Evolutionary conservation across 2,797 vertebrate species (phyloP), one percentile per base, ranked within the genome.

Genomic region (Acipenser oxyrinchus): DNA sequence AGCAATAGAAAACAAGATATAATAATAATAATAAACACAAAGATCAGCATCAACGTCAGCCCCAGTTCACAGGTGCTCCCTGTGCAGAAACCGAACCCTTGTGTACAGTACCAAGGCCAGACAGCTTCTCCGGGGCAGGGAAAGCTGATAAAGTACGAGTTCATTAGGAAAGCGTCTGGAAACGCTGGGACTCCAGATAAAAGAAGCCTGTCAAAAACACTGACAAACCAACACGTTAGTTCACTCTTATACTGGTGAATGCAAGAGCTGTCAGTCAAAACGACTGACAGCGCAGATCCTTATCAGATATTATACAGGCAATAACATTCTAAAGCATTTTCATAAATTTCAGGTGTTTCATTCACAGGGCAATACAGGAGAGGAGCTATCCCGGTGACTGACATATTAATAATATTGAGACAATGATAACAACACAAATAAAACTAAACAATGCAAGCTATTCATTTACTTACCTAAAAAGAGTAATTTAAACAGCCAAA

Each of bases 271-370:
- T 79, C 79, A 48, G 12, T 80, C 77, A 81, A 59, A 10, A 8
- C 72, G 80, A 80, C 59, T 76, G 78, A 71, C 74, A 74, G 75
- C 9, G 69, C 67, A 49, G 70, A 71, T 69, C 71, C 79, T 78
- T 77, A 78, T 74, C 78, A 67, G 69, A 69, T 67, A 67, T 68
- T 66, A 71, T 70, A 63, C 70, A 76, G 66, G 74, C n/a, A 68
- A 69, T 60, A 68, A 63, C 71, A 68, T 75, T 37, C 23, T 72
- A 77, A 68, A 61, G 61, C n/a, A 8, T 61, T 70, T 58, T 69
- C 64, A 73, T 58, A 60, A 62, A 69, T 61, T 60, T 60, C 63
- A 68, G 69, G 60, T 61, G 62, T 68, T 66, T 65, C 52, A 67
- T 65, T 53, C 10, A 18, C 15, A 18, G 15, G 15, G 15, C 15